Conservation (phyloP, 2,797 vertebrate species). For the Erpetoichthys calabaricus region DNA sequence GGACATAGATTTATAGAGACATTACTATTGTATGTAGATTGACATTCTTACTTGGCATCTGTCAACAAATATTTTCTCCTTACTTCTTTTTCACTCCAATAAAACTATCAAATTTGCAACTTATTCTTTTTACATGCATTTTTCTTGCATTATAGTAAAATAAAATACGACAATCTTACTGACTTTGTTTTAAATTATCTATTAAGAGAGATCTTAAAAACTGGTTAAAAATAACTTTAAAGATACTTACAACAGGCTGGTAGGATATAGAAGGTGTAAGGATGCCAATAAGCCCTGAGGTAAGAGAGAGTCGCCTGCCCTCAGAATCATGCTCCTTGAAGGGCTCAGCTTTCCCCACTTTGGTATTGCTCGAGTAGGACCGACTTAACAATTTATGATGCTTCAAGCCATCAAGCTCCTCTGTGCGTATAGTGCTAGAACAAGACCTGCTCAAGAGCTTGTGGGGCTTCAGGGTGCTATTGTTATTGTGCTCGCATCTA, state of each 20-base stretch:
- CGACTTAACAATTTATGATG: constrained; percentile 67
- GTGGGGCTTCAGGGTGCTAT: constrained; percentile 58
- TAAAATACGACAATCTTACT: too few relatives aligned
- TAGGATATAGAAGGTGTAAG: constrained; percentile 66
- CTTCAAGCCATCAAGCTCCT: constrained; percentile 67
- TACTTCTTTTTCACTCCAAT: too few relatives aligned
- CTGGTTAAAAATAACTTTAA: not conserved
- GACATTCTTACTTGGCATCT: too few relatives aligned
- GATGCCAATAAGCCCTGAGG: constrained; percentile 84
- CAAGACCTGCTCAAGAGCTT: constrained; percentile 67
- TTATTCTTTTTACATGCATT: too few relatives aligned
- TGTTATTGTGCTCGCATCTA: constrained; percentile 53
- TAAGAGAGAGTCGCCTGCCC: constrained; percentile 74
- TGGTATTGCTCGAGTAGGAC: constrained; percentile 59
- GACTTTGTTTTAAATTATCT: too few relatives aligned
- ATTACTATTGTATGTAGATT: too few relatives aligned
- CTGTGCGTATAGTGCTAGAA: constrained; percentile 59
- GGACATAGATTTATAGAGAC: too few relatives aligned
- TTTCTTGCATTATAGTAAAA: too few relatives aligned
- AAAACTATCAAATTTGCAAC: too few relatives aligned
- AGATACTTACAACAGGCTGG: constrained; percentile 27
- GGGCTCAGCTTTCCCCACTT: constrained; percentile 57
- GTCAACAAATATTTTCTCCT: too few relatives aligned
- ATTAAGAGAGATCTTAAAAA: too few relatives aligned
- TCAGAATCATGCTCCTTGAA: constrained; percentile 63